Base-by-base conservation (phyloP, 1,140 invertebrate species). In the Dicyema japonicum region DNA sequence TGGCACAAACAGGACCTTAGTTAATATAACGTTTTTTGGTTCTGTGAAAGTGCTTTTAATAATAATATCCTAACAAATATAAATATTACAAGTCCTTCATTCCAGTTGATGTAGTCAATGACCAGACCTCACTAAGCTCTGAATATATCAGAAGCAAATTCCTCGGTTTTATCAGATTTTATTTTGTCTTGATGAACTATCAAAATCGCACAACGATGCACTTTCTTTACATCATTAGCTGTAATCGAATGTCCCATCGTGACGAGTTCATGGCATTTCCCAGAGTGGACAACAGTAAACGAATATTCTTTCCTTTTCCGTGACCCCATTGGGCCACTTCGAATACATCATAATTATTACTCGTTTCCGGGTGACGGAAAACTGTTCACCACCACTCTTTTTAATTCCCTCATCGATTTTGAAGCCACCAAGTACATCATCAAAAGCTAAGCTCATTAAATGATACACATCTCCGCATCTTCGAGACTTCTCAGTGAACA, bases 171-270 rank as follows among this genome's bases (percentile, higher is more conserved):
- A 17, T 4, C 5, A 15, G 14, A 14, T 34, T 22, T 44, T 54
- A 82, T 76, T 62, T 97, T 97, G 44, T 97, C 88, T 1, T 88
- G 85, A 60, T 94, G 85, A 17, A 90, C 74, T 25, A 74, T 70
- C 8, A 94, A 57, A 39, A 80, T 88, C 13, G 85, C 85, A 46
- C 71, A 76, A 19, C 76, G 58, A 49, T 94, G 97, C 19, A 66
- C 62, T 42, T 85, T 85, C 47, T 92, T 94, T 8, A 92, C 82
- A 49, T 92, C 72, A 3, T 64, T 65, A 5, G 70, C 50, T 0
- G 67, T 62, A 0, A 94, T 69, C 14, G 97, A 57, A 31, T 82
- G 70, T 40, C 72, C 65, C 74, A 97, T 92, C 34, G 80, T 70
- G 37, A 67, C 67, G 66, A 32, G 66, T 61, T 80, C 82, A 94